Percentiles rank a stretch among this genome's conserved stretches.
Conservation (phyloP, 1,140 invertebrate genomes). For the Bilobella aurantiaca region DNA sequence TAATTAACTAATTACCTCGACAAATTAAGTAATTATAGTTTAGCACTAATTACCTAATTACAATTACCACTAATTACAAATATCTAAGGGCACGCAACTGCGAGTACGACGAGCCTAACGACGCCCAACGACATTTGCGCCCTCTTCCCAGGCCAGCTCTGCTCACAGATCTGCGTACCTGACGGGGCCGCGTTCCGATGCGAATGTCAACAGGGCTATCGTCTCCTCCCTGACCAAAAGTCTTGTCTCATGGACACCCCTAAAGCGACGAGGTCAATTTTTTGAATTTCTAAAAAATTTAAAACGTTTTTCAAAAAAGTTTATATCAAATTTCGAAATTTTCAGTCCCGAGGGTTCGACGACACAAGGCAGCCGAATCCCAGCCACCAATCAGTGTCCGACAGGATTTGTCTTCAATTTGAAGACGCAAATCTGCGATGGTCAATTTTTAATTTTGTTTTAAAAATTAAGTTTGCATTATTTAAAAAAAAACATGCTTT, state of each 20-base stretch:
- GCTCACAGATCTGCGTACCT: slow-evolving; percentile 61
- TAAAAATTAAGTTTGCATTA: no score
- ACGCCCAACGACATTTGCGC: slow-evolving; percentile 57
- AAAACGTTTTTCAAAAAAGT: neutral
- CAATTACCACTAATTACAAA: no score
- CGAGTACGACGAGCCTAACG: slow-evolving; percentile 37
- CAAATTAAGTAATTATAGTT: no score
- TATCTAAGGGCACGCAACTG: no score
- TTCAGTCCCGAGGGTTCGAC: neutral
- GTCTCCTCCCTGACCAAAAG: slow-evolving; percentile 53
- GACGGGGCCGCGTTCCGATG: slow-evolving; percentile 59
- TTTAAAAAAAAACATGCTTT: no score
- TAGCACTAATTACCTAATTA: no score
- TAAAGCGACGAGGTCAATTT: no score
- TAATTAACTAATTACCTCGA: no score
- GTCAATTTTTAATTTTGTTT: slow-evolving; percentile 41
- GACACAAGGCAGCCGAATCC: neutral
- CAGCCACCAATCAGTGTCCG: slow-evolving; percentile 43
- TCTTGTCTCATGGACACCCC: slow-evolving; percentile 43
- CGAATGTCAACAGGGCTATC: slow-evolving; percentile 59
- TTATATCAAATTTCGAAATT: neutral
- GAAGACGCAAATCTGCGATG: slow-evolving; percentile 53
- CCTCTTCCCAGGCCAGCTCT: slow-evolving; percentile 54
- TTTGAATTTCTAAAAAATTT: neutral
- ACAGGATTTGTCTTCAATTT: slow-evolving; percentile 52